Percentiles rank a stretch among this genome's conserved stretches.
Evolutionary conservation across 1,140 invertebrate species (phyloP).

Genomic region (Metaphire vulgaris): DNA sequence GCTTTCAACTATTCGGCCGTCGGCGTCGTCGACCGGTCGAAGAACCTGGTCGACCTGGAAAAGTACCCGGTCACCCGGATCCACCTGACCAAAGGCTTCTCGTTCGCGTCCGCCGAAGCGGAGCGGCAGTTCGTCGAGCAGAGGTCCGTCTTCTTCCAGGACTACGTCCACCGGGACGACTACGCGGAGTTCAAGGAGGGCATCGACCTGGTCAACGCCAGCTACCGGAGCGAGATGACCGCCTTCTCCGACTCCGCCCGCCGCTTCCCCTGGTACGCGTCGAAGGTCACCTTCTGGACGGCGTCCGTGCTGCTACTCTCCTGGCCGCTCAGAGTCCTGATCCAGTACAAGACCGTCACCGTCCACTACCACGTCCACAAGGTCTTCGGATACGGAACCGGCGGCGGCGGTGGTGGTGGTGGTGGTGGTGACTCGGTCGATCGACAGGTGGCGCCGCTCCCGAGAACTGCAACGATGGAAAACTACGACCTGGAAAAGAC

Average conservation of each 20-base stretch:
- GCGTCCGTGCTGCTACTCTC: conserved; percentile 69
- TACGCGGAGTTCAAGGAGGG: conserved; percentile 85
- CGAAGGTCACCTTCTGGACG: conserved; percentile 63
- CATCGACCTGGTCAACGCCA: conserved; percentile 64
- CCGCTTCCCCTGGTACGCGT: conserved; percentile 60
- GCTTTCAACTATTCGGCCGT: conserved; percentile 72
- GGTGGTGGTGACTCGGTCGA: too few species aligned
- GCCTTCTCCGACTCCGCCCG: conserved; percentile 61
- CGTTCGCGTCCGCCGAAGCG: conserved; percentile 70
- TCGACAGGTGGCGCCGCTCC: too few species aligned
- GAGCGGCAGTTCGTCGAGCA: conserved; percentile 79
- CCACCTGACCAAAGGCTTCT: conserved; percentile 71
- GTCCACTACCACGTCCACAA: conserved; percentile 65
- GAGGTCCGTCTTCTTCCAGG: conserved; percentile 70
- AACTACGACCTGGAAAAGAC: neutral
- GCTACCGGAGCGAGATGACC: conserved; percentile 65
- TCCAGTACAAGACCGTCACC: conserved; percentile 77
- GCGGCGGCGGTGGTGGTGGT: too few species aligned
- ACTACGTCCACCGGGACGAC: conserved; percentile 72
- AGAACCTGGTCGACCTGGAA: conserved; percentile 62
- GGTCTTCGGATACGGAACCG: conserved; percentile 47
- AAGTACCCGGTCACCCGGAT: conserved; percentile 66
- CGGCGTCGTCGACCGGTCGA: conserved; percentile 73
- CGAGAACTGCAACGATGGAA: neutral
- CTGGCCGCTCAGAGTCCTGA: conserved; percentile 74